Percentiles rank a stretch among this genome's conserved stretches.
Evolutionary conservation across 2,797 vertebrate genomes (phyloP).

Genomic region (Sarcophilus harrisii): DNA sequence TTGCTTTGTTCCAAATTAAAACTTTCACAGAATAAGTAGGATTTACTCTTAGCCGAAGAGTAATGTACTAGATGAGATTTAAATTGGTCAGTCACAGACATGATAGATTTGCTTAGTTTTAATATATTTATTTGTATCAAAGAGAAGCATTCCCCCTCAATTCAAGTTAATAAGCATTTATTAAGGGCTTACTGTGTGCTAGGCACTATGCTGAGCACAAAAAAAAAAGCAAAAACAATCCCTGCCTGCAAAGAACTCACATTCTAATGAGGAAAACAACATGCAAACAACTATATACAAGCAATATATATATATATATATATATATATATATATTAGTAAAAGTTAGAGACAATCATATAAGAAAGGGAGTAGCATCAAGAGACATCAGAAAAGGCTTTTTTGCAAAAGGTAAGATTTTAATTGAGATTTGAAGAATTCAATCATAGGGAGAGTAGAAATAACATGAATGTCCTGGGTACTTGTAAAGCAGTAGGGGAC

Average conservation of each 20-base stretch:
- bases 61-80: neutral
- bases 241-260: neutral
- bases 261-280: neutral
- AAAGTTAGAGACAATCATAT: too few species aligned
- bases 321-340: too few species aligned
- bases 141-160: neutral
- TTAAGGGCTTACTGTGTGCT: too few species aligned
- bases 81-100: neutral
- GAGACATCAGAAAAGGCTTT: neutral
- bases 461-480: neutral
- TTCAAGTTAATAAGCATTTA: too few species aligned
- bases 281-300: neutral
- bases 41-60: neutral
- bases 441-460: neutral
- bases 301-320: too few species aligned
- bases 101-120: neutral
- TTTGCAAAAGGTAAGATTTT: neutral
- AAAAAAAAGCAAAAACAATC: too few species aligned
- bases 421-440: neutral
- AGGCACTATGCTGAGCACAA: too few species aligned
- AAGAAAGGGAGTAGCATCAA: neutral
- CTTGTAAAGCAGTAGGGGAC: neutral
- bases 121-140: neutral
- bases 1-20: neutral
- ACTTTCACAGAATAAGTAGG: neutral